phyloP scores from a whole-genome alignment of 2,113 vertebrate genomes.

The Lophochroa leadbeateri region DNA sequence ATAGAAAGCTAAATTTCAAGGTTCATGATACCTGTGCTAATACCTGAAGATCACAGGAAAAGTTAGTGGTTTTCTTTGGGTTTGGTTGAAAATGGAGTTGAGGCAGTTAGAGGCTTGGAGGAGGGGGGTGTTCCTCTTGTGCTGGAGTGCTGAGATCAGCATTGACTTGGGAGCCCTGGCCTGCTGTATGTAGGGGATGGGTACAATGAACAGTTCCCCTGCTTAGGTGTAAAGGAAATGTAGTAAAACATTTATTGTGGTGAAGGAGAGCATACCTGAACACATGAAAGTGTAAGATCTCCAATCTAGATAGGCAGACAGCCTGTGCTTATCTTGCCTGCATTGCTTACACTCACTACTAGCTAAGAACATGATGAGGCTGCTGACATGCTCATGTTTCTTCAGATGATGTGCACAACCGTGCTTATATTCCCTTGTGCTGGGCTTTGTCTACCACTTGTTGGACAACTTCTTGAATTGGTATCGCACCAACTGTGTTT shows the following conservation, averaged over 20 bases:
- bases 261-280: neutral
- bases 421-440: accelerated
- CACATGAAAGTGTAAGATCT: neutral
- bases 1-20: neutral
- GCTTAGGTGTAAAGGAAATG: neutral
- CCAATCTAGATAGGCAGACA: neutral
- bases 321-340: neutral
- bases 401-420: accelerated
- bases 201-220: neutral
- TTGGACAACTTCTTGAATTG: neutral
- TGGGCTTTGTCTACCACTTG: neutral
- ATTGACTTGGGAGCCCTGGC: neutral
- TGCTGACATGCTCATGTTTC: accelerated
- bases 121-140: neutral
- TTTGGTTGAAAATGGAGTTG: neutral
- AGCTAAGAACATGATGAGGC: neutral
- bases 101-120: neutral
- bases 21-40: neutral
- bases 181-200: neutral
- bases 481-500: accelerated
- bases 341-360: accelerated
- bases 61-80: neutral
- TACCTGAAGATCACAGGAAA: neutral
- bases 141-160: neutral
- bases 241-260: neutral